phyloP scores from a whole-genome alignment of 2,113 vertebrate species.

The Gymnobelideus leadbeateri region DNA sequence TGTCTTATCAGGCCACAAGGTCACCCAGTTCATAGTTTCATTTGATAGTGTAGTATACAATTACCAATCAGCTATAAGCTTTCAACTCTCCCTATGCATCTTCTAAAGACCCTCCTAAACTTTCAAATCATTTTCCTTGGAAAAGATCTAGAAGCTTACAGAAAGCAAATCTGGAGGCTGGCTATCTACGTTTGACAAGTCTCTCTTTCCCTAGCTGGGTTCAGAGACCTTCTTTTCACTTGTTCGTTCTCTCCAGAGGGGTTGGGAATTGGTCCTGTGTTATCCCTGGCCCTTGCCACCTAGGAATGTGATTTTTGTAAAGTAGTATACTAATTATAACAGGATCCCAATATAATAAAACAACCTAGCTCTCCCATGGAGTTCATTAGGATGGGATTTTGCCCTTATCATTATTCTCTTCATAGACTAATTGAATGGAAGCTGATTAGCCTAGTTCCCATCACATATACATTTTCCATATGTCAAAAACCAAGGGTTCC shows the following conservation, averaged over 20 bases:
- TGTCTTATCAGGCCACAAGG: neutral
- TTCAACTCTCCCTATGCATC: neutral
- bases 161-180: neutral
- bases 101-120: neutral
- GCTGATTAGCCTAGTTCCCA: slow-evolving; percentile 33
- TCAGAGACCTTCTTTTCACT: slow-evolving; percentile 10
- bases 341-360: slow-evolving; percentile 47
- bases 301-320: neutral
- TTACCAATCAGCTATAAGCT: neutral
- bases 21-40: neutral
- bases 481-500: slow-evolving; percentile 61
- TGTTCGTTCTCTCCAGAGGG: slow-evolving; percentile 4
- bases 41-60: neutral
- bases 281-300: neutral
- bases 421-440: slow-evolving; percentile 34
- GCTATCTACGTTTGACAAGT: neutral
- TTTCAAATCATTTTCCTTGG: slow-evolving; percentile 6
- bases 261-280: neutral
- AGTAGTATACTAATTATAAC: slow-evolving; percentile 17
- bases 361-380: neutral
- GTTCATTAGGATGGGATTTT: slow-evolving; percentile 25
- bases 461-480: slow-evolving; percentile 68
- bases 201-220: neutral
- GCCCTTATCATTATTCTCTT: slow-evolving; percentile 43
- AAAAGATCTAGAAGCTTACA: neutral